Conservation (phyloP, 2,888 invertebrate genomes). For the Neoaliturus tenellus region DNA sequence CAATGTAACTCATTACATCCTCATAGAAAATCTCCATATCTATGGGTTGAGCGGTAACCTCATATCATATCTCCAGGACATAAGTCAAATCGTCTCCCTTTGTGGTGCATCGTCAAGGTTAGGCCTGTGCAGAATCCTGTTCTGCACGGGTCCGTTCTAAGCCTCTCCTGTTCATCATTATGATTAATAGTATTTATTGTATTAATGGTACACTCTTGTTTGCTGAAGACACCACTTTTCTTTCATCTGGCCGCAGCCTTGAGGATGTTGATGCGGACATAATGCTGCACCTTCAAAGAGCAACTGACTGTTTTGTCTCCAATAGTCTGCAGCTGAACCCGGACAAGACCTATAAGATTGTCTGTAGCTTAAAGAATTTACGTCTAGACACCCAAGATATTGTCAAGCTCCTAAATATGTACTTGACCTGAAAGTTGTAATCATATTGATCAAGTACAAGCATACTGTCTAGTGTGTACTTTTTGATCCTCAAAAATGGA, state of each 20-base stretch:
- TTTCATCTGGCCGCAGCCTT: neutral
- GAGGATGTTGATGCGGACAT: neutral
- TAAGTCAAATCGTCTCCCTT: neutral
- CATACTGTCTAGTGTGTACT: no score
- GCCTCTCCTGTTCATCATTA: slow-evolving; percentile 18
- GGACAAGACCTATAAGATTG: neutral
- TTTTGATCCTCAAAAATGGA: no score
- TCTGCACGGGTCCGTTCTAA: slow-evolving; percentile 25
- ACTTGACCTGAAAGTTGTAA: no score
- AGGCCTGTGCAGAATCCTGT: neutral
- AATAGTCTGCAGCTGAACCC: neutral
- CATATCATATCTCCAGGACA: neutral
- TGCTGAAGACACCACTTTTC: slow-evolving; percentile 12
- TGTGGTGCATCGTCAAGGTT: neutral
- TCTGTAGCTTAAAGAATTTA: neutral
- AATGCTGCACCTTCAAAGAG: neutral
- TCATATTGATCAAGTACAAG: no score
- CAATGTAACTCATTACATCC: neutral
- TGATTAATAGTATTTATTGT: slow-evolving; percentile 1
- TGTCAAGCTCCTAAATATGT: no score
- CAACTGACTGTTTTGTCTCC: neutral
- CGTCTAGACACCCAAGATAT: no score
- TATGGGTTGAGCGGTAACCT: neutral
- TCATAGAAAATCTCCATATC: neutral
- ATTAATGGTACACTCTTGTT: neutral